Percentiles rank a stretch among this genome's conserved stretches.
Conservation (phyloP, 2,888 invertebrate genomes). For the Anorthoa munda region DNA sequence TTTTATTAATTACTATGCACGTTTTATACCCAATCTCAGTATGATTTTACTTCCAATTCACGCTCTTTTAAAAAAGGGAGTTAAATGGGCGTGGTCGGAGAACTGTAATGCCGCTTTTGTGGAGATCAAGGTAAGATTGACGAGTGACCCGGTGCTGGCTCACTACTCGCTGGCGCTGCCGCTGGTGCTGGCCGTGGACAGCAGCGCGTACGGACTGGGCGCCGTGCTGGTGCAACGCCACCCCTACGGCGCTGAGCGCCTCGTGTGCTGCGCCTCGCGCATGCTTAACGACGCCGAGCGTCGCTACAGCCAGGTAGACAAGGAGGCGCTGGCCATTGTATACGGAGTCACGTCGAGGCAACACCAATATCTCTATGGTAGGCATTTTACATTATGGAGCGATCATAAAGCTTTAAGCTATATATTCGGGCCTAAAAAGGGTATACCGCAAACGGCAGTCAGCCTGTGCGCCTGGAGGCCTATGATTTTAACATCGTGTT, state of each 20-base stretch:
- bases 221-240: slow-evolving; percentile 44
- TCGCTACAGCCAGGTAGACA: slow-evolving; percentile 40
- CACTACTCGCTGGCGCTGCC: slow-evolving; percentile 53
- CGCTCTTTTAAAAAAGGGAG: too few species aligned
- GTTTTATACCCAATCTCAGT: slow-evolving; percentile 31
- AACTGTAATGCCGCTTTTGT: slow-evolving; percentile 18
- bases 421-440: slow-evolving; percentile 40
- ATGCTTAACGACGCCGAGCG: slow-evolving; percentile 38
- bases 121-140: slow-evolving; percentile 9
- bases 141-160: slow-evolving; percentile 46
- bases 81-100: slow-evolving; percentile 20
- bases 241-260: slow-evolving; percentile 32
- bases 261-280: slow-evolving; percentile 38
- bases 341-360: too few species aligned
- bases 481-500: slow-evolving; percentile 33
- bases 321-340: too few species aligned
- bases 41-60: too few species aligned
- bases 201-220: slow-evolving; percentile 57
- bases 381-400: slow-evolving; percentile 35
- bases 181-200: slow-evolving; percentile 56
- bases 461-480: slow-evolving; percentile 24
- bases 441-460: slow-evolving; percentile 40
- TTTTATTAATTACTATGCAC: slow-evolving; percentile 37
- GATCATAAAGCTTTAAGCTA: slow-evolving; percentile 37
- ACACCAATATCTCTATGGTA: slow-evolving; percentile 41